phyloP scores from a whole-genome alignment of 2,113 vertebrate genomes.

The Struthio camelus region DNA sequence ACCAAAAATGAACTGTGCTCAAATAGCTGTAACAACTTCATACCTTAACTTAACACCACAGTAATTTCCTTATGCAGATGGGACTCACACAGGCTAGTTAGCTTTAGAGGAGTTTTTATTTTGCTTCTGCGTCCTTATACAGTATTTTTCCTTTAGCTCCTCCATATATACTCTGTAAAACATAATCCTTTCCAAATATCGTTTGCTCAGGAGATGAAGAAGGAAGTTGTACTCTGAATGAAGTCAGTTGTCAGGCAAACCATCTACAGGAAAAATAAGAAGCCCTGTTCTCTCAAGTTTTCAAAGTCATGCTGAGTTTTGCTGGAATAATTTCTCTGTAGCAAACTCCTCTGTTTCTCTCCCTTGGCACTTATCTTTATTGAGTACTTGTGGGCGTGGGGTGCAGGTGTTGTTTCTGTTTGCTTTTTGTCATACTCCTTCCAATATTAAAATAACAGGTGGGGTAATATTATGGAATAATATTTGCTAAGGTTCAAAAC shows the following conservation, averaged over 20 bases:
- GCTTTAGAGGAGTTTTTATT: background rate
- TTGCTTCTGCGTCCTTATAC: background rate
- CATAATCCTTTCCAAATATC: background rate
- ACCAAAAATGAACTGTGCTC: background rate
- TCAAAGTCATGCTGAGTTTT: background rate
- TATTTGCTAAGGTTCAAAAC: background rate
- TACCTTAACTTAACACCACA: background rate
- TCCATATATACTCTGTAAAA: background rate
- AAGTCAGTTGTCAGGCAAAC: background rate
- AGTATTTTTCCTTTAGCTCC: background rate
- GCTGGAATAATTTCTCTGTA: background rate
- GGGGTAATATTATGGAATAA: background rate
- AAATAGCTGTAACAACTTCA: background rate
- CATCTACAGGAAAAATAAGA: background rate
- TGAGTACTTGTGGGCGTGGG: background rate
- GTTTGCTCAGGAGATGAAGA: background rate
- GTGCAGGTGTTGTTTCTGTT: rapidly evolving
- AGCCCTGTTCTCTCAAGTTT: background rate
- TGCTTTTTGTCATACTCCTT: background rate
- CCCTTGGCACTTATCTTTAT: background rate
- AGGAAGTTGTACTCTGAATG: background rate
- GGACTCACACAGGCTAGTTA: rapidly evolving
- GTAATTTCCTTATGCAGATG: background rate
- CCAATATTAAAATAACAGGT: background rate
- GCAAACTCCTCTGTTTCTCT: background rate